Percentiles rank a stretch among this genome's conserved stretches.
Conservation (phyloP, 2,888 invertebrate genomes). For the Apodemia duryi region DNA sequence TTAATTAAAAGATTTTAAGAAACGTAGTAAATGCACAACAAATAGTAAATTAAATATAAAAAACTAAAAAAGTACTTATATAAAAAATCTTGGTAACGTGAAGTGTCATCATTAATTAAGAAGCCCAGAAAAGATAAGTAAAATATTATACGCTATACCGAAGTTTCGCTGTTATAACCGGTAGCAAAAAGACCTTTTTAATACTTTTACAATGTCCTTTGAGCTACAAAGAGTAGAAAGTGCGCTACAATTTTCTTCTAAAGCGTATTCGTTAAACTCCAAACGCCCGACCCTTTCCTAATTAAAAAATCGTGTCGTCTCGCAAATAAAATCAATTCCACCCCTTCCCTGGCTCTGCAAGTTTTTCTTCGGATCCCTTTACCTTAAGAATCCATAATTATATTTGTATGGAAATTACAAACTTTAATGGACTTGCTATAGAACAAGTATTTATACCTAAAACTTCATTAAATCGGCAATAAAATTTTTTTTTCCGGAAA, state of each 20-base stretch:
- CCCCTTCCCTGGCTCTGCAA: conserved; percentile 32
- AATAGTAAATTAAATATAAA: no score
- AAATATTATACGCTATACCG: no score
- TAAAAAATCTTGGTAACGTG: no score
- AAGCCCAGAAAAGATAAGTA: no score
- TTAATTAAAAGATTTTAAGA: no score
- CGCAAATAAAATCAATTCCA: conserved; percentile 74
- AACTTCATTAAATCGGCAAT: neutral
- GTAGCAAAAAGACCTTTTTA: no score
- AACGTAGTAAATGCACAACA: no score
- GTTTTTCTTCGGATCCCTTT: conserved; percentile 32
- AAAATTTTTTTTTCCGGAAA: neutral
- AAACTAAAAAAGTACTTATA: no score
- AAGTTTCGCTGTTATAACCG: no score
- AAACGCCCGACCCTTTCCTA: conserved; percentile 34
- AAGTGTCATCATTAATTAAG: no score
- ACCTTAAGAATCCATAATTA: conserved; percentile 54
- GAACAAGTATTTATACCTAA: neutral
- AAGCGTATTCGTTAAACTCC: conserved; percentile 6
- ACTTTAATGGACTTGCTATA: conserved; percentile 38
- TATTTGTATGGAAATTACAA: conserved; percentile 62
- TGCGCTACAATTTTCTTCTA: neutral
- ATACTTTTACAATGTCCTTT: neutral
- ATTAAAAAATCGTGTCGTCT: conserved; percentile 76
- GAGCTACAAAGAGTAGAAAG: conserved; percentile 2